Percentiles rank a stretch among this genome's conserved stretches.
phyloP scores from a whole-genome alignment of 2,797 vertebrate genomes.

The Sebastes melanostomus region DNA sequence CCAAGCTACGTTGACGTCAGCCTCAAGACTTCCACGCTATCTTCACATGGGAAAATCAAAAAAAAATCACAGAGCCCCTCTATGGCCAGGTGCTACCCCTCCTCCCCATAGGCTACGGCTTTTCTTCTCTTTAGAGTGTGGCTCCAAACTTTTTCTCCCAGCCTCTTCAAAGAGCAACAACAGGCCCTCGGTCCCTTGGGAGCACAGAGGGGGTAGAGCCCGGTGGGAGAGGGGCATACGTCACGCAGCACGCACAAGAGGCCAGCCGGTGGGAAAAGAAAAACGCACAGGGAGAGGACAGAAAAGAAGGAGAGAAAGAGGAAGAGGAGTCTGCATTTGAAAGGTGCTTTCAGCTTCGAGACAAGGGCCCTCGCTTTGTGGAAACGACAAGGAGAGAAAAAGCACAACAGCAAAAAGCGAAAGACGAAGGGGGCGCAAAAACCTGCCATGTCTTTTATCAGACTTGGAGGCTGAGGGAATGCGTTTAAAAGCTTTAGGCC shows the following conservation, averaged over 20 bases:
- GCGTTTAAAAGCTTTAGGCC: conserved; percentile 68
- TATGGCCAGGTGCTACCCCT: conserved; percentile 81
- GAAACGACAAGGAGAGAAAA: conserved; percentile 63
- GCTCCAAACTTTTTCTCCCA: conserved; percentile 79
- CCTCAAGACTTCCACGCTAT: conserved; percentile 52
- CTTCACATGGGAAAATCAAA: conserved; percentile 73
- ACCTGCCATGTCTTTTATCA: conserved; percentile 70
- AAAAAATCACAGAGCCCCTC: conserved; percentile 63
- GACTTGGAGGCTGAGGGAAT: conserved; percentile 58
- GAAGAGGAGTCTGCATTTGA: conserved; percentile 76
- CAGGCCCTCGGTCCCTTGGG: conserved; percentile 76
- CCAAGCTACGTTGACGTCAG: conserved; percentile 57
- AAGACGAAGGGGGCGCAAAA: conserved; percentile 52
- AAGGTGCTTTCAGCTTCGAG: conserved; percentile 74
- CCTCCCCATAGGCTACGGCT: conserved; percentile 76
- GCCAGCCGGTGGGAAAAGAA: conserved; percentile 75
- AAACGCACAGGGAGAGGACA: conserved; percentile 60
- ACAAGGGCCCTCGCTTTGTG: conserved; percentile 71
- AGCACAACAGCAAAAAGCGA: conserved; percentile 51
- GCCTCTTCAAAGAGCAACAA: conserved; percentile 84
- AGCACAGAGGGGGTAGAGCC: conserved; percentile 76
- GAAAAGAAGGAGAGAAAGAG: conserved; percentile 66
- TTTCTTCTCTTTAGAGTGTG: conserved; percentile 81
- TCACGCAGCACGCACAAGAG: conserved; percentile 73
- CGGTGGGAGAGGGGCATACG: conserved; percentile 73